These are phyloP conservation scores for Desoria tigrina DNA, from an alignment of 2,888 invertebrate species.

Conservation along the genomic window DNA sequence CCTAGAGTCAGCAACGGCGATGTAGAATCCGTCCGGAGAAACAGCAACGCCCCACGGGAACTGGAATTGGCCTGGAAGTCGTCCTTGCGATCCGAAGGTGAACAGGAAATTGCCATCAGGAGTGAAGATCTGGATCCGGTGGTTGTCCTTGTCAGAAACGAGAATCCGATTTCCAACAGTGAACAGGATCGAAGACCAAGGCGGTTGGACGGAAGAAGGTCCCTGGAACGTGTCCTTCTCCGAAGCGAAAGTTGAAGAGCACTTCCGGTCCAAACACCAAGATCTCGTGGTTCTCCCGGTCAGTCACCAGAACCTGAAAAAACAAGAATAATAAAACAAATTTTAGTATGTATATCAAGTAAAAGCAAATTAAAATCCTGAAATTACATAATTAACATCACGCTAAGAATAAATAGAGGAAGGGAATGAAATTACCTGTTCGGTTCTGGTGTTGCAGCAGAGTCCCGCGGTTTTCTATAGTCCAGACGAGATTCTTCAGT, in stretches of 20 bases:
- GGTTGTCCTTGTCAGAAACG: conserved; percentile 95
- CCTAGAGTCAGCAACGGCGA: conserved; percentile 6
- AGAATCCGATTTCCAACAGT: conserved; percentile 68
- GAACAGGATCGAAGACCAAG: conserved; percentile 32
- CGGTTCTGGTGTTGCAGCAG: conserved; percentile 20
- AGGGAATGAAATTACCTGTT: conserved; percentile 14
- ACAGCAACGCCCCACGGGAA: conserved; percentile 33
- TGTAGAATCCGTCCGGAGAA: not conserved
- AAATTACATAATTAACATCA: too few relatives aligned
- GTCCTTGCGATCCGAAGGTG: conserved; percentile 78
- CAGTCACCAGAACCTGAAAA: conserved; percentile 35
- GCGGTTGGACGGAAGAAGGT: conserved; percentile 39
- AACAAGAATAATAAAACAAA: conserved; percentile 3
- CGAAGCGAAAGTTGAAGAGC: conserved; percentile 23
- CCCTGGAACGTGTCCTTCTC: conserved; percentile 15
- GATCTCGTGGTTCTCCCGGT: conserved; percentile 32
- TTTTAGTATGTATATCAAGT: too few relatives aligned
- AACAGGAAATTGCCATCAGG: conserved; percentile 73
- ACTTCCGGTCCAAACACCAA: conserved; percentile 33
- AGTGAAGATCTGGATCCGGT: conserved; percentile 85
- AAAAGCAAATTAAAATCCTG: too few relatives aligned
- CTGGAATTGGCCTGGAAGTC: conserved; percentile 13
- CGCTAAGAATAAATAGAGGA: not conserved
- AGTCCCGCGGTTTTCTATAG: conserved; percentile 28
- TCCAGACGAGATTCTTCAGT: not conserved